Evolutionary conservation across 2,797 vertebrate species (phyloP).

Genomic region (Setipinna tenuifilis): DNA sequence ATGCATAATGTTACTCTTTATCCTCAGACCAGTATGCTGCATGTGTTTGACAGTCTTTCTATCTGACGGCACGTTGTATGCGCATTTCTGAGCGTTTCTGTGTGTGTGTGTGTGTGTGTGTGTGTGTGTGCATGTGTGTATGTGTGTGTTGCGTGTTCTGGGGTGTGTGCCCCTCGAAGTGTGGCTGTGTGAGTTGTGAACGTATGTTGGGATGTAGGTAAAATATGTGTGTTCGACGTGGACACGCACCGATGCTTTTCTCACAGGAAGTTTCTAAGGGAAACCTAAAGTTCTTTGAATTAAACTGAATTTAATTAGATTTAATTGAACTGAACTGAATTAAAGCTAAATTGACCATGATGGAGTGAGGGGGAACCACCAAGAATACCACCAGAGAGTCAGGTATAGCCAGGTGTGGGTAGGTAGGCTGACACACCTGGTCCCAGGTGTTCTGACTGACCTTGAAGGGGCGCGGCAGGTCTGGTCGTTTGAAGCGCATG

Average conservation of each 20-base stretch:
- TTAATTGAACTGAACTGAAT: no score
- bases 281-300: no score
- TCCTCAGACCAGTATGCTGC: no score
- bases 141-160: background rate
- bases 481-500: constrained; percentile 88
- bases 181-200: no score
- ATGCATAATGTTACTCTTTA: no score
- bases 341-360: background rate
- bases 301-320: no score
- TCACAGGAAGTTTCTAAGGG: no score
- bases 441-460: constrained; percentile 61
- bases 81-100: background rate
- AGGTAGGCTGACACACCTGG: background rate
- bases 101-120: constrained; percentile 14
- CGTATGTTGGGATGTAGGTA: no score
- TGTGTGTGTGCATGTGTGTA: constrained; percentile 15
- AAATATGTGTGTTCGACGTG: no score
- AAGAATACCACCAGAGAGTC: background rate
- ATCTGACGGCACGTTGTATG: background rate
- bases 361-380: background rate
- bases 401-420: background rate
- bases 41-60: no score
- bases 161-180: no score
- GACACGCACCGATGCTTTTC: no score
- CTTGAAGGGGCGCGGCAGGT: constrained; percentile 96